A percentile compares a stretch with the other conserved stretches of the same genome.
Conservation (phyloP, 2,113 vertebrate genomes). For the Petroica traversi region DNA sequence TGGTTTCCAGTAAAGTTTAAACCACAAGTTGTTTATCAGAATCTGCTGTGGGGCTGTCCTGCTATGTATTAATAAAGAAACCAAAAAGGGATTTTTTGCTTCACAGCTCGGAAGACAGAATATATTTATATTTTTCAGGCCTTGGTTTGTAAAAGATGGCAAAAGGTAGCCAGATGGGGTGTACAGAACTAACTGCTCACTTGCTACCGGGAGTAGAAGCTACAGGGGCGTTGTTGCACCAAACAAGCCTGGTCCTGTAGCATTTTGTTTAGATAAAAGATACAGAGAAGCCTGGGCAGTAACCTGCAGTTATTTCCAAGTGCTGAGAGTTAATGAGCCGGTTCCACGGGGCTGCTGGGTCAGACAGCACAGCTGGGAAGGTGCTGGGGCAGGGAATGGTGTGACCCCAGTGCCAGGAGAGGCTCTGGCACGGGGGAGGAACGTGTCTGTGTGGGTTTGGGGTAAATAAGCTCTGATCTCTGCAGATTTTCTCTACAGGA, state of each 20-base stretch:
- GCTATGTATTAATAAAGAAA: neutral
- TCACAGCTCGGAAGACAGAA: neutral
- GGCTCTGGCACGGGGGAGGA: neutral
- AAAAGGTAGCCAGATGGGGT: neutral
- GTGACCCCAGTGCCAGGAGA: neutral
- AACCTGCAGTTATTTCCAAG: neutral
- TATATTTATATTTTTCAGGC: neutral
- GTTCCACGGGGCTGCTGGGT: neutral
- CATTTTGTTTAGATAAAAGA: conserved; percentile 30
- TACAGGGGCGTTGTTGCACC: neutral
- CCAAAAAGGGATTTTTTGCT: neutral
- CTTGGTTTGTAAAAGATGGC: neutral
- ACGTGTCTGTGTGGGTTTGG: rapidly evolving
- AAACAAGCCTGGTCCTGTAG: conserved; percentile 33
- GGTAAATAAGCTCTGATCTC: neutral
- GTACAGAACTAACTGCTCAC: neutral
- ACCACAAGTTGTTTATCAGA: neutral
- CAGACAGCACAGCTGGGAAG: neutral
- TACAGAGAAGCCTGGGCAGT: neutral
- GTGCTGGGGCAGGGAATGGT: neutral
- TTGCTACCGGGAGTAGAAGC: neutral
- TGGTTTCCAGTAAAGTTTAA: neutral
- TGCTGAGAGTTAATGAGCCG: neutral
- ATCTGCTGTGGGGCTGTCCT: rapidly evolving
- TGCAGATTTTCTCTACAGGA: neutral